phyloP scores from a whole-genome alignment of 2,797 vertebrate species.

The Parotocinclus haroldoi region DNA sequence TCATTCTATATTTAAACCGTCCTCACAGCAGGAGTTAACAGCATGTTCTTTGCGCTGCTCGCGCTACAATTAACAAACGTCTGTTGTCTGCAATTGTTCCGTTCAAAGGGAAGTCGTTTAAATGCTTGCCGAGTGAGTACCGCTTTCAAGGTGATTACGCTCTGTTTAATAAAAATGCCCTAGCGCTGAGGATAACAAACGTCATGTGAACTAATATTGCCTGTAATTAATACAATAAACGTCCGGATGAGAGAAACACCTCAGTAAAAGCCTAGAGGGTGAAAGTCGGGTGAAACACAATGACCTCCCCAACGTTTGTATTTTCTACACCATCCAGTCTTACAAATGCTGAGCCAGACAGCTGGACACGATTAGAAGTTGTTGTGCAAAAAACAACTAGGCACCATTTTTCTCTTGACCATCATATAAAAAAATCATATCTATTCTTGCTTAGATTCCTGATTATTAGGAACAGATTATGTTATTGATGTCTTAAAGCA shows the following conservation, averaged over 20 bases:
- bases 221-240: slow-evolving; percentile 69
- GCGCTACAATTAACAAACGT: slow-evolving; percentile 8
- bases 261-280: slow-evolving; percentile 7
- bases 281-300: slow-evolving; percentile 15
- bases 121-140: slow-evolving; percentile 56
- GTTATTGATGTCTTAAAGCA: too few species aligned
- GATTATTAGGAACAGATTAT: too few species aligned
- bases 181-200: slow-evolving; percentile 49
- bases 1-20: too few species aligned
- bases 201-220: slow-evolving; percentile 59
- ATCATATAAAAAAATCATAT: too few species aligned
- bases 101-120: slow-evolving; percentile 34
- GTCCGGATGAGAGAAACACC: slow-evolving; percentile 54
- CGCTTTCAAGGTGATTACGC: slow-evolving; percentile 44
- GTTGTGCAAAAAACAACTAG: too few species aligned
- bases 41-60: slow-evolving; percentile 15
- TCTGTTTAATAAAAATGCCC: slow-evolving; percentile 24
- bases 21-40: not conserved
- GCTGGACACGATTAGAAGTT: not conserved
- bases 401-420: too few species aligned
- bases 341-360: slow-evolving; percentile 1
- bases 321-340: not conserved
- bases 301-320: not conserved
- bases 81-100: slow-evolving; percentile 21
- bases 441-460: too few species aligned